Evolutionary conservation across 1,140 invertebrate genomes (phyloP).

Genomic region (Drosophila lini): DNA sequence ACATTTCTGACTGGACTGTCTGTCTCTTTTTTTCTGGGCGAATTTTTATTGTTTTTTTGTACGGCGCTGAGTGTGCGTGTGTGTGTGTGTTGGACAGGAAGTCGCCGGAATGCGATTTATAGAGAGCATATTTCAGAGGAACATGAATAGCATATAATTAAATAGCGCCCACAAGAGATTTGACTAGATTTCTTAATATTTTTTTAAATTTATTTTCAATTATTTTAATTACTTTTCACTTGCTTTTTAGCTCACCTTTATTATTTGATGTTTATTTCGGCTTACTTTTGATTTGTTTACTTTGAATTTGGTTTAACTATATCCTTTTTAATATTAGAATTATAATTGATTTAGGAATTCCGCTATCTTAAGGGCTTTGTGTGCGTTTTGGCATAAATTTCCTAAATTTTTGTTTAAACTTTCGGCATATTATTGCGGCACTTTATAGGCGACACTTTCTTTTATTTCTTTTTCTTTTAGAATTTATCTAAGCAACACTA

Average conservation of each 20-base stretch:
- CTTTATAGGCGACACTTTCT: conserved; percentile 38
- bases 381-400: conserved; percentile 47
- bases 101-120: conserved; percentile 70
- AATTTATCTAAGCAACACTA: conserved; percentile 69
- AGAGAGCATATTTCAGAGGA: conserved; percentile 45
- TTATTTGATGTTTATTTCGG: conserved; percentile 15
- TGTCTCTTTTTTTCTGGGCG: conserved; percentile 37
- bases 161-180: conserved; percentile 32
- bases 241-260: conserved; percentile 51
- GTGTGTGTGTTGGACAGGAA: conserved; percentile 73
- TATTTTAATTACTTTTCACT: conserved; percentile 4
- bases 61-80: neutral
- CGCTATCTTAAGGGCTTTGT: conserved; percentile 50
- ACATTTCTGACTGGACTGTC: conserved; percentile 58
- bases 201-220: conserved; percentile 14
- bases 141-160: conserved; percentile 57
- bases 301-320: conserved; percentile 36
- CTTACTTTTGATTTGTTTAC: conserved; percentile 15
- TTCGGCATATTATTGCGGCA: conserved; percentile 36
- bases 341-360: conserved; percentile 76
- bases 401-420: conserved; percentile 44
- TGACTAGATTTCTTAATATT: neutral
- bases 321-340: conserved; percentile 27
- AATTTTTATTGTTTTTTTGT: conserved; percentile 49
- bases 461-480: conserved; percentile 36